Evolutionary conservation across 2,113 vertebrate species (phyloP), one percentile per base, ranked within the genome.

Genomic region (Dascyllus trimaculatus): DNA sequence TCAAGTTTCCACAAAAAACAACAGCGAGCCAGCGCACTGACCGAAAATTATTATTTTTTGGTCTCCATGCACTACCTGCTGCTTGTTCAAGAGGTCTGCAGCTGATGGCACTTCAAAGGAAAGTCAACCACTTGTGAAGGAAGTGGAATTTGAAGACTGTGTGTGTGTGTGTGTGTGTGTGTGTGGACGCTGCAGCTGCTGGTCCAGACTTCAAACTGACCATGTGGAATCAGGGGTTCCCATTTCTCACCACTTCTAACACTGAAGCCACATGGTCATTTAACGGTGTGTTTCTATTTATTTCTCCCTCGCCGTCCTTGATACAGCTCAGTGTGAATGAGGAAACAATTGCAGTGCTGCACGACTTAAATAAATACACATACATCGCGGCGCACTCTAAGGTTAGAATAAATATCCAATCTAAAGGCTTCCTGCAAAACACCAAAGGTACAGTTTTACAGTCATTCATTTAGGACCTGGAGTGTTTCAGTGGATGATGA

Each of bases 61-160:
- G 54, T 63, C 38, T 76, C n/a, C 35, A 3, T 46, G 15, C 40
- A n/a, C 21, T 76, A 80, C 70, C 71, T 89, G 81, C 57, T 80
- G 64, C 74, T 68, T 54, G 60, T 75, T 66, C 11, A 62, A 72
- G 24, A 71, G 57, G 14, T 80, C 29, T 92, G 80, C 71, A 77
- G 75, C 65, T 67, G 62, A 87, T 72, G 69, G 25, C 51, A 57
- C 70, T 82, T 84, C 81, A 83, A 75, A 71, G 70, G 68, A 87
- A 84, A 86, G 63, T 84, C 60, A 81, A 85, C 78, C 88, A 78
- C 69, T 62, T 91, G 88, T 85, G 79, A 88, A 70, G 59, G 74
- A 82, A 80, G 66, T 74, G 88, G 79, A 85, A 91, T 93, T 81
- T 82, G 69, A 81, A 75, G 62, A 71, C 58, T 58, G 45, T 61